Percentiles rank a stretch among this genome's conserved stretches.
phyloP scores from a whole-genome alignment of 2,797 vertebrate species.

The Syngnathus acus region DNA sequence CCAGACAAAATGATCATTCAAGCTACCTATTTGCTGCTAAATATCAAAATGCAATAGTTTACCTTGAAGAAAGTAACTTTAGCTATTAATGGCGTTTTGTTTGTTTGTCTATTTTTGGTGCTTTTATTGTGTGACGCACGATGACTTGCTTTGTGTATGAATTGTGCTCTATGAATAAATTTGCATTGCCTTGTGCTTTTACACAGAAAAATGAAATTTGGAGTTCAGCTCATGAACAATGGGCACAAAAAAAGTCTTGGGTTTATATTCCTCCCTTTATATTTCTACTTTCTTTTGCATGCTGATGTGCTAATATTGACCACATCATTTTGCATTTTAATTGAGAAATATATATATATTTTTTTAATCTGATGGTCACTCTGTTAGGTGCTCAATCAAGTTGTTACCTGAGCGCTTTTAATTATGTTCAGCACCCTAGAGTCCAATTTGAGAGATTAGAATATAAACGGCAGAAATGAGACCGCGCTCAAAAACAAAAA shows the following conservation, averaged over 20 bases:
- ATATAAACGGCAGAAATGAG: not conserved
- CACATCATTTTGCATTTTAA: not conserved
- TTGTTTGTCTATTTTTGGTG: too few species aligned
- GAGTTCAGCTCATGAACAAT: too few species aligned
- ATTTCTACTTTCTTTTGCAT: not conserved
- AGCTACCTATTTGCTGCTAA: not conserved
- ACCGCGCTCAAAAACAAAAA: not conserved
- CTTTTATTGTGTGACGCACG: too few species aligned
- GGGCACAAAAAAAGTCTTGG: too few species aligned
- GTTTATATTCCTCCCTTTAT: too few species aligned
- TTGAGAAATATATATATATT: not conserved
- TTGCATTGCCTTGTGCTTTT: too few species aligned
- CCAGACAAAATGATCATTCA: slow-evolving; percentile 5
- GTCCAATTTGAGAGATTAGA: not conserved
- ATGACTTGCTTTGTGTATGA: too few species aligned
- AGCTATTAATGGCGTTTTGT: too few species aligned
- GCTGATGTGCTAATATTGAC: not conserved
- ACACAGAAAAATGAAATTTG: too few species aligned
- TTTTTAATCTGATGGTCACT: not conserved
- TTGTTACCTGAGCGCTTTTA: not conserved
- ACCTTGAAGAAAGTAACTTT: not conserved
- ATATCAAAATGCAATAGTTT: not conserved
- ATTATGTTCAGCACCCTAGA: not conserved
- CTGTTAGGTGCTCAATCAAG: not conserved
- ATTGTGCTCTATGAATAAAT: too few species aligned